Percentiles rank a stretch among this genome's conserved stretches.
Evolutionary conservation across 2,888 invertebrate genomes (phyloP).

Genomic region (Drosophila austrosaltans): DNA sequence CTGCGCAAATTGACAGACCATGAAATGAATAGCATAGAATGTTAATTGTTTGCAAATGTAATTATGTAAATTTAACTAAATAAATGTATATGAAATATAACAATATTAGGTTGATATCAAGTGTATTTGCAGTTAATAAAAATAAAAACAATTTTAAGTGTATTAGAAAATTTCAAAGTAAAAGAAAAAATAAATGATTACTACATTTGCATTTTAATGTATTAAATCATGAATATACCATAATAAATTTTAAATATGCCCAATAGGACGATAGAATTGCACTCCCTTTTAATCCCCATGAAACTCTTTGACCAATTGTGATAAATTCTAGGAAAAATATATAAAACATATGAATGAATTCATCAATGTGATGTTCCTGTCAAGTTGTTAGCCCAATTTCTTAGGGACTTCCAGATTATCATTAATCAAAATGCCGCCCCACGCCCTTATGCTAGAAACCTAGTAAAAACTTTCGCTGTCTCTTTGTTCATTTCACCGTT

Average conservation of each 20-base stretch:
- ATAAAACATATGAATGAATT: no score
- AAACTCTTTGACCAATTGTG: no score
- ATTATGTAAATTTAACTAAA: constrained; percentile 12
- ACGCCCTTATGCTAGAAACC: neutral
- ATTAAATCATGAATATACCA: no score
- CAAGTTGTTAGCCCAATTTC: neutral
- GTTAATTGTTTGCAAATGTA: constrained; percentile 11
- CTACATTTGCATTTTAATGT: no score
- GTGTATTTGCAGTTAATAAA: neutral
- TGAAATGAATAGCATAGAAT: constrained; percentile 40
- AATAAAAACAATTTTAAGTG: no score
- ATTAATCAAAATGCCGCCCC: neutral
- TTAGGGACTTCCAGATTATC: neutral
- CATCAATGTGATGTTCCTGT: no score
- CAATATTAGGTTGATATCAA: neutral
- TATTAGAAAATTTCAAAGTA: no score
- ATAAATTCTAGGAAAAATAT: no score
- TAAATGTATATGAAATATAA: neutral
- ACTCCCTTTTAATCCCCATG: no score
- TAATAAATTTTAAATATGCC: no score
- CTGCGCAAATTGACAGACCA: constrained; percentile 46
- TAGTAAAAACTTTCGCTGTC: neutral
- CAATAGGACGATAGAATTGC: no score
- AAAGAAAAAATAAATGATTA: no score
- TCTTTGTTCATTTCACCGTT: constrained; percentile 10